These are phyloP conservation scores for Stenodera caucasica DNA, from an alignment of 2,888 invertebrate genomes.

Conservation along the genomic window DNA sequence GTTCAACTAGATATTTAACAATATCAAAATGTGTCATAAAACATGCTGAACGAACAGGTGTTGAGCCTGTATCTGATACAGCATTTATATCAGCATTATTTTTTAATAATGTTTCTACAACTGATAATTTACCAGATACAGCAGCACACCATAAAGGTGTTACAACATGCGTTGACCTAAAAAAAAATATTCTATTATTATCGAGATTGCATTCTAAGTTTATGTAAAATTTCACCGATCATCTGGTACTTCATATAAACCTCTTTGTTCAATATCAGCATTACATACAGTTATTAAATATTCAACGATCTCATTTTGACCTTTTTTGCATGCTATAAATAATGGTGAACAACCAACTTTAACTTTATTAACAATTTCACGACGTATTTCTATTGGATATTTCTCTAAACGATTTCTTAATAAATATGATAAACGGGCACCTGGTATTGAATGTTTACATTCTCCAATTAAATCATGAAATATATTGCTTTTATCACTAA, in stretches of 20 bases:
- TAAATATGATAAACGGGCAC: constrained; percentile 64
- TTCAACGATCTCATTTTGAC: constrained; percentile 81
- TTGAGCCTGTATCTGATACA: constrained; percentile 84
- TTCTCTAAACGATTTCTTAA: constrained; percentile 61
- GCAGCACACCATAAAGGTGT: constrained; percentile 93
- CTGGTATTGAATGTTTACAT: constrained; percentile 68
- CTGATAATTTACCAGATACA: constrained; percentile 77
- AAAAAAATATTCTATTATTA: neutral
- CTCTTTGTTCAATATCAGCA: constrained; percentile 84
- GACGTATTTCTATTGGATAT: constrained; percentile 63
- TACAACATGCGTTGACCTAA: constrained; percentile 72
- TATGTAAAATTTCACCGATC: constrained; percentile 59
- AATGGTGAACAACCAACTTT: constrained; percentile 80
- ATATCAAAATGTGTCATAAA: constrained; percentile 88
- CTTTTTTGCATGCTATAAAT: constrained; percentile 77
- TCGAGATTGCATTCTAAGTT: neutral
- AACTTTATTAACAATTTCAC: constrained; percentile 68
- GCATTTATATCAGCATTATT: constrained; percentile 87
- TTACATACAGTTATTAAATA: constrained; percentile 80
- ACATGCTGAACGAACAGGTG: constrained; percentile 88
- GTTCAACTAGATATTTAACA: constrained; percentile 73
- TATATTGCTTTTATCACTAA: constrained; percentile 56
- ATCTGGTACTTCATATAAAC: constrained; percentile 81
- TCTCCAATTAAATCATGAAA: constrained; percentile 69
- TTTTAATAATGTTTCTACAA: constrained; percentile 75